Base-by-base conservation (phyloP, 2,797 vertebrate species). In the Gephyroberyx darwinii region DNA sequence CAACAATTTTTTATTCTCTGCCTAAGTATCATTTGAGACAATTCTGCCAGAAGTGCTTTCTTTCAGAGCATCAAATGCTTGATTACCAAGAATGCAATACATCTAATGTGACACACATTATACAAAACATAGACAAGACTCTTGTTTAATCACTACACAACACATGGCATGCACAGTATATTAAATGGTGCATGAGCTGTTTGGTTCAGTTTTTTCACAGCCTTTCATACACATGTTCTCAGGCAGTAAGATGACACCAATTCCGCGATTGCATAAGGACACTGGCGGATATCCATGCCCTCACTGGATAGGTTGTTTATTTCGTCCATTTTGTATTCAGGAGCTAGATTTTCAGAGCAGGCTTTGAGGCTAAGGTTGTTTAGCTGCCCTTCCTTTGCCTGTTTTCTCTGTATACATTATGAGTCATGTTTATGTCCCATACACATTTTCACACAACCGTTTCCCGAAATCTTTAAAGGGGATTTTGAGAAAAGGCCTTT, bases 181-280 rank as follows among this genome's bases (percentile, higher is more conserved):
- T 62, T 64, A 74, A 60, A 67, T 52, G 31, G 39, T 57, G 65
- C 52, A 64, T 73, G 41, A 62, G 19, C 35, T 30, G 33, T 61
- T 53, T 71, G 48, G 54, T 47, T 69, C 20, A 12, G 20, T 56
- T 33, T 71, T 60, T 41, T 69, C 61, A 30, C 5, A 59, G 31
- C 17, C 31, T 67, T 69, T 77, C 20, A 56, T 68, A 31, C 47
- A 56, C 1, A 12, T 33, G 26, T 65, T 70, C 61, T 72, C 37
- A 68, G 72, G 78, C 75, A 12, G 45, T 56, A 10, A 6, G 19
- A 67, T 54, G 63, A 75, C 64, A 70, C 10, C 69, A 55, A 72
- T 50, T 65, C 8, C 10, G 39, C 74, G 58, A 70, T 75, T 83
- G 33, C 69, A 43, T 51, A 65, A 74, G 47, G 58, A 53, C 19